Evolutionary conservation across 2,113 vertebrate species (phyloP).

Genomic region (Aramus guarauna): DNA sequence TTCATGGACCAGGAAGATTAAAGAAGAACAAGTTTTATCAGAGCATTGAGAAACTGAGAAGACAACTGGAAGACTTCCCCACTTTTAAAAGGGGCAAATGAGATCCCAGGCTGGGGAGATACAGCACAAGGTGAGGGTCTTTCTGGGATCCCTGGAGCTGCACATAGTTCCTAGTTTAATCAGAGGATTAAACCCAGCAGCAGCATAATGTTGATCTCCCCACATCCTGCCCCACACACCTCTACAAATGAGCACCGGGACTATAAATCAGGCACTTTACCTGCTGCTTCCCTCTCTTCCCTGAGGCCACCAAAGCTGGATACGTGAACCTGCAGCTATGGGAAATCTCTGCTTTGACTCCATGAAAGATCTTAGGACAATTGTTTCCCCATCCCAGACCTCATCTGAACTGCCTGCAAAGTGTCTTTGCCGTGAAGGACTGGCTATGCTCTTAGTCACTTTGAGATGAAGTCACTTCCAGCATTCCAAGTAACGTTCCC

Average conservation of each 20-base stretch:
- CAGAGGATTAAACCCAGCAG: not conserved
- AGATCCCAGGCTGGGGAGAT: not conserved
- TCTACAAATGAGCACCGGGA: not conserved
- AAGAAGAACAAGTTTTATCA: not conserved
- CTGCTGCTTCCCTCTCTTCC: not conserved
- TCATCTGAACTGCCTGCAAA: not conserved
- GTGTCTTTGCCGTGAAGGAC: not conserved
- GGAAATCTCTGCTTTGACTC: not conserved
- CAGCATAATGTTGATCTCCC: not conserved
- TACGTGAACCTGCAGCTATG: not conserved
- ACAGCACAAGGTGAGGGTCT: rapidly evolving
- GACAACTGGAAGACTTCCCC: not conserved
- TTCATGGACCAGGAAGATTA: not conserved
- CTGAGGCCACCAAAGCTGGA: not conserved
- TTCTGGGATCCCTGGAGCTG: not conserved
- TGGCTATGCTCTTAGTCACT: not conserved
- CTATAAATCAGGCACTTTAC: not conserved
- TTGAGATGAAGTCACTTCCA: not conserved
- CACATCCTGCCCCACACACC: rapidly evolving
- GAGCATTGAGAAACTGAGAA: not conserved
- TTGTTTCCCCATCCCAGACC: not conserved
- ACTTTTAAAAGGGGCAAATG: not conserved
- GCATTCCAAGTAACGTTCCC: not conserved
- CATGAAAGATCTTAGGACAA: not conserved
- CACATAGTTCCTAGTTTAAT: not conserved